Conservation (phyloP, 2,888 invertebrate genomes). For the Spodoptera exigua region DNA sequence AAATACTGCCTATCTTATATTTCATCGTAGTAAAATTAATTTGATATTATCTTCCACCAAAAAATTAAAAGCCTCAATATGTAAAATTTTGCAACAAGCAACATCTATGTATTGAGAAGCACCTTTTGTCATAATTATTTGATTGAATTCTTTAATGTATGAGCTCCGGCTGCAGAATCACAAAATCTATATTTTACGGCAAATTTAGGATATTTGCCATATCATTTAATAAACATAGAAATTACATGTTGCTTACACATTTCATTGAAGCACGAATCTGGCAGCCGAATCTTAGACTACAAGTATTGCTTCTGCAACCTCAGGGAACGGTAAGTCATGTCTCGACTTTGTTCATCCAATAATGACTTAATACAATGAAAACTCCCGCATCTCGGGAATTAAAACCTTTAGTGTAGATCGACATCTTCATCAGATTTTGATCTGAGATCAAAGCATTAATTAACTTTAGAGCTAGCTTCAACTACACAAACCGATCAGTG, state of each 20-base stretch:
- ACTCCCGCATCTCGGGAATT: neutral
- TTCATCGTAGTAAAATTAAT: slow-evolving; percentile 44
- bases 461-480: slow-evolving; percentile 3
- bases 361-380: slow-evolving; percentile 1
- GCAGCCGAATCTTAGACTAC: neutral
- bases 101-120: slow-evolving; percentile 56
- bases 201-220: no score
- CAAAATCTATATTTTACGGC: no score
- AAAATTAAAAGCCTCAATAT: slow-evolving; percentile 67
- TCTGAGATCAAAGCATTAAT: slow-evolving; percentile 28
- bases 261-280: no score
- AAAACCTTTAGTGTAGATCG: slow-evolving; percentile 1
- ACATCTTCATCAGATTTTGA: slow-evolving; percentile 3
- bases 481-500: slow-evolving; percentile 7
- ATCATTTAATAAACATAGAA: no score
- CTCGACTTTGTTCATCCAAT: slow-evolving; percentile 23
- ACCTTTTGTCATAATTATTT: slow-evolving; percentile 53
- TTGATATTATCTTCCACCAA: slow-evolving; percentile 50
- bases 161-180: no score
- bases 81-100: slow-evolving; percentile 66
- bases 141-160: slow-evolving; percentile 7
- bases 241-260: no score
- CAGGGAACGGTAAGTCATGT: slow-evolving; percentile 30
- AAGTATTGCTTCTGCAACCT: slow-evolving; percentile 30
- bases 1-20: slow-evolving; percentile 63